phyloP scores from a whole-genome alignment of 2,797 vertebrate species.

The Pristis pectinata region DNA sequence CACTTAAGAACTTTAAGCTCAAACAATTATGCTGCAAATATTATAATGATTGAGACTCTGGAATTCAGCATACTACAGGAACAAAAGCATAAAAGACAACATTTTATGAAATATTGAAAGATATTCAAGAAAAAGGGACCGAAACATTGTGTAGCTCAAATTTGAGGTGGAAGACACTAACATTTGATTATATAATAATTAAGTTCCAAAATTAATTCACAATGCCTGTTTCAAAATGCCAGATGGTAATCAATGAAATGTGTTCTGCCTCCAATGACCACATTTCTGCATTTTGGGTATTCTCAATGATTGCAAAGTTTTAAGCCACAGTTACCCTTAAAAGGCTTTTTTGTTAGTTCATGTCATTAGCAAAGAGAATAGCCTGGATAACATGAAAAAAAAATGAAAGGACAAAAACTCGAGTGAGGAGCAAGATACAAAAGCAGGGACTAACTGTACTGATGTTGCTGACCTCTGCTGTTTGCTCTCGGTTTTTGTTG shows the following conservation, averaged over 20 bases:
- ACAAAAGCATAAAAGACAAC: not conserved
- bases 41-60: not conserved
- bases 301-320: not conserved
- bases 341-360: not conserved
- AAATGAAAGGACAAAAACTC: not conserved
- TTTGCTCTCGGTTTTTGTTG: not conserved
- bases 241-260: too few species aligned
- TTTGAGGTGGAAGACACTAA: not conserved
- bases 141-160: not conserved
- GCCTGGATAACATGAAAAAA: not conserved
- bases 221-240: not conserved
- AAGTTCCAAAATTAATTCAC: not conserved
- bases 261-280: not conserved
- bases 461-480: slow-evolving; percentile 25
- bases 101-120: not conserved
- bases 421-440: not conserved
- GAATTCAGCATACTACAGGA: not conserved
- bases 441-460: not conserved
- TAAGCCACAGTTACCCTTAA: not conserved
- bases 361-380: not conserved
- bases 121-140: not conserved
- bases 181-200: not conserved
- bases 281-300: not conserved
- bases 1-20: not conserved
- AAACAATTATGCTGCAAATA: not conserved